These are phyloP conservation scores for Micropterix aruncella DNA, from an alignment of 2,888 invertebrate genomes.

Conservation along the genomic window DNA sequence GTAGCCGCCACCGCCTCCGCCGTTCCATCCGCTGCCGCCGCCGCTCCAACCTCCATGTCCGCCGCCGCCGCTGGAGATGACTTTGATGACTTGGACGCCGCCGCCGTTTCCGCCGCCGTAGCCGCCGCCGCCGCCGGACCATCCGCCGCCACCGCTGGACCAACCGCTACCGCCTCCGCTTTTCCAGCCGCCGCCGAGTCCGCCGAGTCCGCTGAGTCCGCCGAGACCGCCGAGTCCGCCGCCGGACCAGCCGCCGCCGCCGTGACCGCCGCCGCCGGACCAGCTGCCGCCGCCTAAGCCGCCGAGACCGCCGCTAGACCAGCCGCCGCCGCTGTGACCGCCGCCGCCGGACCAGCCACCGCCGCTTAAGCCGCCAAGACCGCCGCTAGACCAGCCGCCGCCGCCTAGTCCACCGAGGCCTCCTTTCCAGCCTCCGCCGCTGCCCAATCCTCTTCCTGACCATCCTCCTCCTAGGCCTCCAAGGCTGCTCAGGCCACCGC, in stretches of 20 bases:
- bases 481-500: constrained; percentile 14
- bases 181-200: constrained; percentile 11
- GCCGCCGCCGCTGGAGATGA: background rate
- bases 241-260: constrained; percentile 13
- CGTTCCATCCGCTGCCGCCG: constrained; percentile 6
- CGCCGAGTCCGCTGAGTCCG: too few relatives aligned
- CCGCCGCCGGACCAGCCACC: constrained; percentile 8
- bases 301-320: constrained; percentile 8
- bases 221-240: constrained; percentile 5
- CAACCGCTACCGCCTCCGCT: constrained; percentile 9
- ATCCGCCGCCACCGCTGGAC: constrained; percentile 8
- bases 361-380: constrained; percentile 13
- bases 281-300: constrained; percentile 9
- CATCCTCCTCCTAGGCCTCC: constrained; percentile 11
- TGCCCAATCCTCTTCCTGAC: constrained; percentile 11
- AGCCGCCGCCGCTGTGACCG: constrained; percentile 9
- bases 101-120: constrained; percentile 7
- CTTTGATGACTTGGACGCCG: background rate
- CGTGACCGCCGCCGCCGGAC: constrained; percentile 8
- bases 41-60: background rate
- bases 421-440: constrained; percentile 7
- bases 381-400: constrained; percentile 14
- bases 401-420: constrained; percentile 15
- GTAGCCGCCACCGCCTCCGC: background rate
- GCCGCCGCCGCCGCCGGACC: constrained; percentile 10